These are phyloP conservation scores for Papilio helenus DNA, from an alignment of 1,140 invertebrate genomes.

Conservation along the genomic window DNA sequence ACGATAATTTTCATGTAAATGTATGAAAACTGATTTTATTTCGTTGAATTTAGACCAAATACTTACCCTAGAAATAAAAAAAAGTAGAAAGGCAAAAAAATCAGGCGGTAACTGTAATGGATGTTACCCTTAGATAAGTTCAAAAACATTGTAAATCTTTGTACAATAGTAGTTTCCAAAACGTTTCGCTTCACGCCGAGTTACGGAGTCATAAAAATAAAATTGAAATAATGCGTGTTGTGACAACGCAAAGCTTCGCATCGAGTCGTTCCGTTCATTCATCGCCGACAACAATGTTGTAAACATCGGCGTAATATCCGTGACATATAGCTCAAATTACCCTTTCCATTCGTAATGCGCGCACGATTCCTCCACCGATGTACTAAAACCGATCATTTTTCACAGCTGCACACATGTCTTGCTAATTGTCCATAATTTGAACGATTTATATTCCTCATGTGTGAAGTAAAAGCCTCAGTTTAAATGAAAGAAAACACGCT, in stretches of 20 bases:
- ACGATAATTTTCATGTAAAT: background rate
- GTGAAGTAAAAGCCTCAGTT: background rate
- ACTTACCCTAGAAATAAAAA: background rate
- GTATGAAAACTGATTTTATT: background rate
- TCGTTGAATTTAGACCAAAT: background rate
- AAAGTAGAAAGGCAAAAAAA: background rate
- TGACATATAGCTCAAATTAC: slow-evolving; percentile 68
- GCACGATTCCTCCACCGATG: slow-evolving; percentile 19
- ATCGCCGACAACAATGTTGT: slow-evolving; percentile 76
- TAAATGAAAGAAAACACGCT: background rate
- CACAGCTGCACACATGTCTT: slow-evolving; percentile 15
- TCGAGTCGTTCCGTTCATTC: slow-evolving; percentile 70
- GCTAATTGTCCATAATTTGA: slow-evolving; percentile 9
- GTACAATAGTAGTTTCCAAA: slow-evolving; percentile 71
- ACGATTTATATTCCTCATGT: background rate
- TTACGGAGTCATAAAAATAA: slow-evolving; percentile 77
- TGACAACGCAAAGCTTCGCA: slow-evolving; percentile 78
- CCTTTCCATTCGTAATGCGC: slow-evolving; percentile 60
- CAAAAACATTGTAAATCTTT: slow-evolving; percentile 65
- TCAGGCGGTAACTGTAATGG: background rate
- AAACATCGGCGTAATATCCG: slow-evolving; percentile 72
- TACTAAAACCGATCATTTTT: slow-evolving; percentile 27
- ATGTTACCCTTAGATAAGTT: slow-evolving; percentile 54
- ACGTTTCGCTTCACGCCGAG: slow-evolving; percentile 70
- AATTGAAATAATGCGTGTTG: slow-evolving; percentile 80